Evolutionary conservation across 2,797 vertebrate species (phyloP), one percentile per base, ranked within the genome.

Genomic region (Sebastes alutus): DNA sequence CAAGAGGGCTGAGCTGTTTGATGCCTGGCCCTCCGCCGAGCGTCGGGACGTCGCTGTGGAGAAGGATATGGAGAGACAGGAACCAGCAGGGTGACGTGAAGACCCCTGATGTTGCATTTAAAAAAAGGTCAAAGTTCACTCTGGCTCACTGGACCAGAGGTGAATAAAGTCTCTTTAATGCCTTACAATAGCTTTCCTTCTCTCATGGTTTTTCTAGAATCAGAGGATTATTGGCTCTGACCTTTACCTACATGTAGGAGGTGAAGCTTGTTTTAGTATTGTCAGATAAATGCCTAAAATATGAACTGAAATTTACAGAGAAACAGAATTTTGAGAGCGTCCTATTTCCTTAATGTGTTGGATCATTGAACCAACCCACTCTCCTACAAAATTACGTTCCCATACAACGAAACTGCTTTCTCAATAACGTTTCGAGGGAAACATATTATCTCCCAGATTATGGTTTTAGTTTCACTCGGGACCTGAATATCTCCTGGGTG

Each of bases 1-100:
- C 52, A 1, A n/a, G 62, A 55, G 30, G 65, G 71, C 68, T 72
- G 55, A 81, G 69, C 65, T 76, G 87, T 92, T 94, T 93, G 93
- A 94, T 87, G 87, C 83, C 76, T 30, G 61, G 25, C 22, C 82
- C 86, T 78, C 78, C 3, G 4, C 12, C 56, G 85, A 52, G 63
- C 3, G 69, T 13, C 33, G 49, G 64, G 69, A 80, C 8, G 35
- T 13, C 0, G 0, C n/a, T 38, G 33, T 3, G 1, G 33, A 56
- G 77, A 54, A 72, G 55, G 13, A 42, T 42, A 0, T 42, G 38
- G 16, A 4, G 13, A 56, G 56, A 25, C 14, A n/a, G 63, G 66
- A 78, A 55, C 8, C 74, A 76, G 70, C 12, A 2, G 58, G 25
- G 5, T 59, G 70, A 46, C 16, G 55, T 11, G 23, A 62, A 73